Evolutionary conservation across 2,797 vertebrate genomes (phyloP).

Genomic region (Coreius guichenoti): DNA sequence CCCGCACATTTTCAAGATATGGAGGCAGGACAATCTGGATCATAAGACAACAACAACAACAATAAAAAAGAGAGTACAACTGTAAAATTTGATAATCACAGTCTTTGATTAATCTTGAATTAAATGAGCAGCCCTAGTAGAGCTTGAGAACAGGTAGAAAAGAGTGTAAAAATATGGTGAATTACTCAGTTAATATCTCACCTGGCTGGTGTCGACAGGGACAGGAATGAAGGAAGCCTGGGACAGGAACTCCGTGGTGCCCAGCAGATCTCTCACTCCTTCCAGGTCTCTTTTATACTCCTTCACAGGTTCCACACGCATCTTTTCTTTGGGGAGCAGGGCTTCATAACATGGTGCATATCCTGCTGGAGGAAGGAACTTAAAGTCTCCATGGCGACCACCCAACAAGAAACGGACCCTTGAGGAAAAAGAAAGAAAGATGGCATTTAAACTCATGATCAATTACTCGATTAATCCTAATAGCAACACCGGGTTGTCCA

Average conservation of each 20-base stretch:
- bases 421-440: constrained; percentile 23
- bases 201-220: constrained; percentile 96
- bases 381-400: constrained; percentile 97
- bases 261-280: constrained; percentile 91
- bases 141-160: background rate
- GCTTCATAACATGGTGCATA: constrained; percentile 98
- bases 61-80: background rate
- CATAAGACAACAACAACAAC: background rate
- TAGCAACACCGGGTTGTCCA: background rate
- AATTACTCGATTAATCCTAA: constrained; percentile 24
- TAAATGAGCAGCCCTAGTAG: background rate
- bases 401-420: constrained; percentile 96
- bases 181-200: constrained; percentile 63
- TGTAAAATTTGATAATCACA: background rate
- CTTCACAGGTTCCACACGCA: constrained; percentile 96
- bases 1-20: constrained; percentile 94
- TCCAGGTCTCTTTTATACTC: constrained; percentile 95
- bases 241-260: constrained; percentile 92
- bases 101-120: background rate
- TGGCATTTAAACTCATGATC: background rate
- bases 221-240: constrained; percentile 96
- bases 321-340: constrained; percentile 96
- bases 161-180: background rate
- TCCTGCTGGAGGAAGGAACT: constrained; percentile 94
- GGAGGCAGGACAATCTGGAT: constrained; percentile 89